Evolutionary conservation across 2,797 vertebrate genomes (phyloP).

Genomic region (Coregonus suidteri): DNA sequence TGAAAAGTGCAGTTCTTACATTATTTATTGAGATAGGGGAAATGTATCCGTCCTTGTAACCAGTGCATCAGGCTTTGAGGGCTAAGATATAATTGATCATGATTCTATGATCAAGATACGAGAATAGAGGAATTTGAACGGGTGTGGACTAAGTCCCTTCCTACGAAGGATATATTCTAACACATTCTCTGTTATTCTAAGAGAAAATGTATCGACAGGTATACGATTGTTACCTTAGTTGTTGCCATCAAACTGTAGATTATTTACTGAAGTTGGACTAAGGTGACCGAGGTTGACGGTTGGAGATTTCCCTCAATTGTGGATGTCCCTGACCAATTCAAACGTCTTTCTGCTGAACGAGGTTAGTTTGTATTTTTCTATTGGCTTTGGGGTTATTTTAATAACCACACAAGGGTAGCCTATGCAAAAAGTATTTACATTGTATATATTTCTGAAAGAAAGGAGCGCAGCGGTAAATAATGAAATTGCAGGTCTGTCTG

Average conservation of each 20-base stretch:
- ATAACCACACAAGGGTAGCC: neutral
- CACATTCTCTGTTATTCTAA: constrained; percentile 2
- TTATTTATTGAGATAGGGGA: constrained; percentile 68
- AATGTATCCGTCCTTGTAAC: constrained; percentile 54
- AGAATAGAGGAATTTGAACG: constrained; percentile 43
- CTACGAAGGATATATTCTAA: constrained; percentile 3
- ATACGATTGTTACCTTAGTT: constrained; percentile 17
- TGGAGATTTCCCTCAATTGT: constrained; percentile 39
- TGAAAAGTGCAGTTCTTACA: constrained; percentile 67
- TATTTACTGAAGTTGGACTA: constrained; percentile 41
- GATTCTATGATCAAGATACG: constrained; percentile 27
- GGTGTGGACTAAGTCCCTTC: neutral
- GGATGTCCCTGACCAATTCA: constrained; percentile 80
- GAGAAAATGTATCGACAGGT: constrained; percentile 41
- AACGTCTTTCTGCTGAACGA: constrained; percentile 80
- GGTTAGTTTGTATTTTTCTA: constrained; percentile 60
- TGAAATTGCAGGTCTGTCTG: neutral
- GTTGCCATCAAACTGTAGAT: constrained; percentile 33
- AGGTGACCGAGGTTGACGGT: constrained; percentile 34
- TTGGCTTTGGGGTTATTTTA: constrained; percentile 14
- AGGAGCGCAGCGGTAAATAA: neutral
- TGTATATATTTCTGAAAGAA: no score
- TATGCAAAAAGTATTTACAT: neutral
- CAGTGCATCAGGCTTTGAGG: constrained; percentile 54
- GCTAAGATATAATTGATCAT: constrained; percentile 52